Conservation (phyloP, 2,113 vertebrate species). For the Puntigrus tetrazona region DNA sequence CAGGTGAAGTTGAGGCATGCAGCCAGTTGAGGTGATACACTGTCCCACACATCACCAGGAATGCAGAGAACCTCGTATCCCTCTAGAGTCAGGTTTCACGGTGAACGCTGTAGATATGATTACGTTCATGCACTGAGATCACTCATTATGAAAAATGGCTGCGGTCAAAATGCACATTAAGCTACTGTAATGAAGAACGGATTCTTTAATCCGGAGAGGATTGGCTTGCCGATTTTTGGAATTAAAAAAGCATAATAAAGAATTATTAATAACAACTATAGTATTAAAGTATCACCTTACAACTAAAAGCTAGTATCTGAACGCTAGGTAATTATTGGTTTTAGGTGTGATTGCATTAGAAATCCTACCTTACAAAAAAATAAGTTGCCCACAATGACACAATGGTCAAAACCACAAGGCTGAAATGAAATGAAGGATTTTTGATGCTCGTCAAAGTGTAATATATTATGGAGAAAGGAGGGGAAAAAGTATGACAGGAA, state of each 20-base stretch:
- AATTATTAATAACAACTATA: background rate
- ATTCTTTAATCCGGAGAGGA: background rate
- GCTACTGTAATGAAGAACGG: background rate
- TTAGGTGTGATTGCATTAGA: background rate
- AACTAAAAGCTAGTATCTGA: background rate
- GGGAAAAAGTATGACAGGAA: background rate
- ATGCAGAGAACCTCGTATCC: slow-evolving; percentile 8
- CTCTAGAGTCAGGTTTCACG: slow-evolving; percentile 16
- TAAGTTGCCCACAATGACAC: background rate
- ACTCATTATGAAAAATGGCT: slow-evolving; percentile 16
- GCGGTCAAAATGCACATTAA: background rate
- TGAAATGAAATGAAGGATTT: background rate
- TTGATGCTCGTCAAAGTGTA: background rate
- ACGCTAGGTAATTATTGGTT: background rate
- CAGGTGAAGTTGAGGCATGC: slow-evolving; percentile 68
- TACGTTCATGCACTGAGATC: background rate
- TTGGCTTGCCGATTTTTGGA: background rate
- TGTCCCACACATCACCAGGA: slow-evolving; percentile 21
- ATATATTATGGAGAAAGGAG: background rate
- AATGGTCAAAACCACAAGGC: background rate
- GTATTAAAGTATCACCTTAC: background rate
- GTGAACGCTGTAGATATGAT: background rate
- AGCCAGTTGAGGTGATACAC: slow-evolving; percentile 60
- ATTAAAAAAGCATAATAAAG: background rate
- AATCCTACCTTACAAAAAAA: background rate